Evolutionary conservation across 2,888 invertebrate species (phyloP), one percentile per base, ranked within the genome.

Genomic region (Microctonus brassicae): DNA sequence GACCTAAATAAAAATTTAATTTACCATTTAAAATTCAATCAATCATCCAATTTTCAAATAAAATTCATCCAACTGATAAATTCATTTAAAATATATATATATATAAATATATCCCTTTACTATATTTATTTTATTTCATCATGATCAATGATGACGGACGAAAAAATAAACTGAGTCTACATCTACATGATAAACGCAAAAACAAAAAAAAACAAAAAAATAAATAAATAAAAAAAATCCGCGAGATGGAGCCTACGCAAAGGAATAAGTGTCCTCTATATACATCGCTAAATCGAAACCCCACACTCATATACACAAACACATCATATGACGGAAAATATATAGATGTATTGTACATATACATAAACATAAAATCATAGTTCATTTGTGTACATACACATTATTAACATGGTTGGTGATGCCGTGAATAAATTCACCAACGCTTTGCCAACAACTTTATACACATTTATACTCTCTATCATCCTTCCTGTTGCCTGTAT

Each of bases 151-250:
- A 39, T 39, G n/a, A 39, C 1, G 39, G 3, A 13, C n/a, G 13
- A 39, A n/a, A 39, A 39, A 39, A n/a, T n/a, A n/a, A n/a, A n/a
- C n/a, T n/a, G n/a, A n/a, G n/a, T 29, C 7, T 29, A 29, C 7
- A 29, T 47, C 17, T 17, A 7, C 47, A 47, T n/a, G 6, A n/a
- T 7, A 47, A 5, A 47, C 17, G n/a, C 13, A 42, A 42, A 11
- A n/a, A n/a, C 17, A 47, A 17, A 47, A 47, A 47, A 6, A 17
- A n/a, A 17, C 17, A 47, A 47, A 17, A n/a, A 24, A 13, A 26
- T 10, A 26, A 55, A 53, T 13, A 55, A 22, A 55, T 6, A 26
- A 58, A 58, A 58, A 57, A 57, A 24, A 58, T 58, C 58, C 58
- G 29, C 58, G 29, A 58, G 58, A 58, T 58, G 58, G 58, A 26